These are phyloP conservation scores for Phaethornis superciliosus DNA, from an alignment of 2,113 vertebrate genomes.

Conservation along the genomic window DNA sequence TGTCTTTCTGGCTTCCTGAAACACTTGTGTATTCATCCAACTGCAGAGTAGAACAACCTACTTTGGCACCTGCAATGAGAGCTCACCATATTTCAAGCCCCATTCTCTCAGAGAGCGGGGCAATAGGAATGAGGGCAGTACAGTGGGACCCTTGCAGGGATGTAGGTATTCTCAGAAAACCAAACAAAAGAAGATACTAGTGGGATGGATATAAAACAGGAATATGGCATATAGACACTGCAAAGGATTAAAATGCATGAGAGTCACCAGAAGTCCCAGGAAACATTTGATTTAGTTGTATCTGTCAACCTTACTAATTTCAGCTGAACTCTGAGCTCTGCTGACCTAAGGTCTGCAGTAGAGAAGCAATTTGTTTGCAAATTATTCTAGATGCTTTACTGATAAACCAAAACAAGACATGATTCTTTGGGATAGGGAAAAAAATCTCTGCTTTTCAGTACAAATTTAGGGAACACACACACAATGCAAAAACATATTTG, in stretches of 20 bases:
- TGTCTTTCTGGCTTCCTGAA: background rate
- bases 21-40: background rate
- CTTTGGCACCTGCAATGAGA: background rate
- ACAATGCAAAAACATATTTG: background rate
- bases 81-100: background rate
- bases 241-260: background rate
- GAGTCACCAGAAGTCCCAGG: background rate
- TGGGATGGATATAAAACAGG: background rate
- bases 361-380: background rate
- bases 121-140: background rate
- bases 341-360: background rate
- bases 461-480: background rate
- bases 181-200: background rate
- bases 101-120: background rate
- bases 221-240: background rate
- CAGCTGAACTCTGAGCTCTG: background rate
- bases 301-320: background rate
- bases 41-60: background rate
- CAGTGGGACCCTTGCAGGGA: background rate
- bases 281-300: background rate
- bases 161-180: background rate
- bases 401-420: background rate
- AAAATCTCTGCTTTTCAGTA: background rate
- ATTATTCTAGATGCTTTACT: background rate
- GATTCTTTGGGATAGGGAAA: background rate